A percentile compares a stretch with the other conserved stretches of the same genome.
Conservation (phyloP, 2,888 invertebrate genomes). For the Cryptocephalus primarius region DNA sequence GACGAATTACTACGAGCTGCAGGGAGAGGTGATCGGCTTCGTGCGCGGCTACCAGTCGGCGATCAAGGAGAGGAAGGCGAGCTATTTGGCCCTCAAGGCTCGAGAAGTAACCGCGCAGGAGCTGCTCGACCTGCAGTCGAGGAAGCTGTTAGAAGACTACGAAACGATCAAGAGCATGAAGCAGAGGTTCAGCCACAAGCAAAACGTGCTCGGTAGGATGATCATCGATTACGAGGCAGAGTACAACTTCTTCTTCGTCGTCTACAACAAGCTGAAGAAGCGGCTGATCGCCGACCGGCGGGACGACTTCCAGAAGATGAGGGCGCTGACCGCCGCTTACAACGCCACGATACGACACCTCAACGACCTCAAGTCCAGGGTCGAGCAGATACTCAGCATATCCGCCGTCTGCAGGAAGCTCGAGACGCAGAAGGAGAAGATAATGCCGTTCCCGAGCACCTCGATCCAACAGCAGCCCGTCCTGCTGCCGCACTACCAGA, state of each 20-base stretch:
- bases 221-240: constrained; percentile 22
- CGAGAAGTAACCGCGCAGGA: constrained; percentile 25
- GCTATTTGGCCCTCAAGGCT: constrained; percentile 19
- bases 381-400: constrained; percentile 47
- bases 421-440: constrained; percentile 50
- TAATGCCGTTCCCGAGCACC: constrained; percentile 30
- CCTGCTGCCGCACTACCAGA: constrained; percentile 8
- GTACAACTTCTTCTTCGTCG: constrained; percentile 31
- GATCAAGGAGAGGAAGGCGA: constrained; percentile 13
- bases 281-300: constrained; percentile 42
- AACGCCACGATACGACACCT: constrained; percentile 46
- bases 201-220: constrained; percentile 14
- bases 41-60: constrained; percentile 13
- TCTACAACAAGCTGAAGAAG: constrained; percentile 36
- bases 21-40: constrained; percentile 21
- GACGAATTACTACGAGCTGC: constrained; percentile 19
- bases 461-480: constrained; percentile 3
- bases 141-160: constrained; percentile 18
- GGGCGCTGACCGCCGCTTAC: constrained; percentile 49
- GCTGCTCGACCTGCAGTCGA: constrained; percentile 18
- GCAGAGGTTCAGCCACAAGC: constrained; percentile 14
- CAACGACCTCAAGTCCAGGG: constrained; percentile 44
- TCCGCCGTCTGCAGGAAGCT: constrained; percentile 54
- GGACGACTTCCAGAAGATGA: constrained; percentile 44
- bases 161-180: constrained; percentile 22